Evolutionary conservation across 1,140 invertebrate genomes (phyloP), one percentile per base, ranked within the genome.

Genomic region (Anoplolepis gracilipes): DNA sequence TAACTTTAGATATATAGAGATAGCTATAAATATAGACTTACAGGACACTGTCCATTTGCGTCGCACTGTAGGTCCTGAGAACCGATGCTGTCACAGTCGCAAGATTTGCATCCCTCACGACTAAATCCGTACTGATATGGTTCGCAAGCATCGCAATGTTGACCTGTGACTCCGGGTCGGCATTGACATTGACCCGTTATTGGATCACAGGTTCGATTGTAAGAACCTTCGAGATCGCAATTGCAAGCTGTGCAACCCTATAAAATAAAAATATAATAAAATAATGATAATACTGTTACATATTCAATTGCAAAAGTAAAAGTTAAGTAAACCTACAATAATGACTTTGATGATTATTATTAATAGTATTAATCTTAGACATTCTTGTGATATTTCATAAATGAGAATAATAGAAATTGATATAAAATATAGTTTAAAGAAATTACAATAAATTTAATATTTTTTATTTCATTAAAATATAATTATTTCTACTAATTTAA

Each of bases 71-170:
- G 96, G 81, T 97, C 96, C 76, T 96, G 96, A 4, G 98, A 98
- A 22, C 98, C 98, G 91, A 98, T 97, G 16, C 95, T 95, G 92
- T 99, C 98, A 92, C 98, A 99, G 57, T 98, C 97, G 89, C 98
- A 99, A 19, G 97, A 94, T 86, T 97, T 96, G 90, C 98, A 99
- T 3, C 98, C 98, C 6, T 98, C 97, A 2, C 93, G 85, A 19
- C 98, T 97, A 94, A 99, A 99, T 62, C 98, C 99, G 92, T 98
- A 99, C 92, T 98, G 98, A 93, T 97, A 97, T 0, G 97, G 95
- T 82, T 97, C 96, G 92, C 99, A 99, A 85, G 97, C 96, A 90
- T 99, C 98, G 92, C 99, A 99, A 64, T 96, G 96, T 86, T 95
- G 96, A 94, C 98, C 98, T 8, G 97, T 98, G 36, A 99, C 96